Evolutionary conservation across 2,888 invertebrate species (phyloP), one percentile per base, ranked within the genome.

Genomic region (Ormyrus rosae): DNA sequence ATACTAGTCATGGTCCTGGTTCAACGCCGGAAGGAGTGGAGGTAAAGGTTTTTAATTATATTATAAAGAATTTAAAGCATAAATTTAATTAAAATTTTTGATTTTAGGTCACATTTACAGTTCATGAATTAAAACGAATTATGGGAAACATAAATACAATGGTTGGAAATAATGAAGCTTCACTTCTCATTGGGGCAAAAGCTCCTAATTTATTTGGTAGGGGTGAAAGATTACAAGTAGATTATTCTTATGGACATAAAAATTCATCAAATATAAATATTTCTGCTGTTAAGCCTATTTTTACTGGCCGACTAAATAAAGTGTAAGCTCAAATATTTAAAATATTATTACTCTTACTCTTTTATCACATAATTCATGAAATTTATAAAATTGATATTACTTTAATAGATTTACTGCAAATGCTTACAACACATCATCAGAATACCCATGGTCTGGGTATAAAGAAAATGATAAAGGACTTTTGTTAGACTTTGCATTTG

Each of bases 91-190:
- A 19, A 68, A 50, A 10, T 70, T 34, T n/a, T 45, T 51, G 1
- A 34, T 65, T 81, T 68, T 89, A 96, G 94, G 95, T 98, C 56
- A 96, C 96, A 34, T 98, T 98, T 88, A 94, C 95, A 84, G 98
- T 98, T 60, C 93, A 93, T 75, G 99, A 99, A 91, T 89, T 95
- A 84, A 95, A 95, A 13, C 92, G 96, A n/a, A 89, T 98, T 45
- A 94, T 95, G 74, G 98, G 98, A 19, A 96, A 96, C 0, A 93
- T 98, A 56, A 96, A 95, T 87, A 97, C 98, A 0, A 94, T 96
- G 84, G 95, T 98, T 81, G 97, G 97, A 46, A 96, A 97, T 88
- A 98, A 98, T 89, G 98, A 98, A 89, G 98, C 97, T 1, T 96
- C 96, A 45, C 89, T 98, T 51, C 94, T 95, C 45, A 91, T 96